phyloP scores from a whole-genome alignment of 2,888 invertebrate species.

The Quadroppia sp. region DNA sequence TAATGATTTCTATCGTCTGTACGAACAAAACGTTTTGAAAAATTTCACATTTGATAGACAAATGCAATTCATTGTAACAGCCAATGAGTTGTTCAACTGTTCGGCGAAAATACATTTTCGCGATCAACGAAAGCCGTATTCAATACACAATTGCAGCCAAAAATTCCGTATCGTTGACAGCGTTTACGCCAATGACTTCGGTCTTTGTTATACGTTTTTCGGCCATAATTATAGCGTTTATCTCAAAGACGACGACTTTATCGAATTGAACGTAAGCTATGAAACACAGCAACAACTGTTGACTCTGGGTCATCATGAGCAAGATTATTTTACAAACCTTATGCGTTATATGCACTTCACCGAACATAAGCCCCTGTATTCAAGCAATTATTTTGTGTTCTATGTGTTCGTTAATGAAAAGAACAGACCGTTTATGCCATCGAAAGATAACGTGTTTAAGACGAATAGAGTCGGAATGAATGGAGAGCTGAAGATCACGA shows the following conservation, averaged over 20 bases:
- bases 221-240: background rate
- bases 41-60: too few relatives aligned
- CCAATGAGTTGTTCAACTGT: too few relatives aligned
- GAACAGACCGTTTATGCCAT: too few relatives aligned
- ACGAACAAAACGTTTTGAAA: too few relatives aligned
- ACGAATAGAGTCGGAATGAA: background rate
- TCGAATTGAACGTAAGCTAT: background rate
- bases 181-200: background rate
- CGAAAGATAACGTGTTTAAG: background rate
- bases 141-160: too few relatives aligned
- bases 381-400: background rate
- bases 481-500: background rate
- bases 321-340: background rate
- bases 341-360: background rate
- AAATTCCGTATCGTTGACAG: background rate
- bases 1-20: too few relatives aligned
- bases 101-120: too few relatives aligned
- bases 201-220: background rate
- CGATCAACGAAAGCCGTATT: too few relatives aligned
- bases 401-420: background rate
- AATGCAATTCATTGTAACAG: too few relatives aligned
- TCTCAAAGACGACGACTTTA: constrained; percentile 2
- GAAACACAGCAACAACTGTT: background rate
- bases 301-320: background rate
- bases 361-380: background rate